Percentiles rank a stretch among this genome's conserved stretches.
These are phyloP conservation scores for Lophotis ruficrista DNA, from an alignment of 2,113 vertebrate genomes.

Conservation along the genomic window DNA sequence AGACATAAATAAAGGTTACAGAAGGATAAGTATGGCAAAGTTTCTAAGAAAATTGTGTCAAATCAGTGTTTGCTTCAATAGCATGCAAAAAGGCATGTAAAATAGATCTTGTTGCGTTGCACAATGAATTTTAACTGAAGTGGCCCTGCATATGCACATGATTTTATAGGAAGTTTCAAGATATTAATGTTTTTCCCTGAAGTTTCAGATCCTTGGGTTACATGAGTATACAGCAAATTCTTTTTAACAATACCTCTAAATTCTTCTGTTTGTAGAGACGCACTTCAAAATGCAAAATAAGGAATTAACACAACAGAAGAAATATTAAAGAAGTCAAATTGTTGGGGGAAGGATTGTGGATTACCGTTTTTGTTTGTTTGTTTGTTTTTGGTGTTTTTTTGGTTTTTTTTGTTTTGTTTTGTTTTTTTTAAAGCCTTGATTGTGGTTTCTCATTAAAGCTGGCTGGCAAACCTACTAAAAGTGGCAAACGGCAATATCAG, in stretches of 20 bases:
- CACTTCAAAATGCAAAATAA: not conserved
- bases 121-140: not conserved
- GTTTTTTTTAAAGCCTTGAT: not conserved
- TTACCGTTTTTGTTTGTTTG: no score
- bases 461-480: not conserved
- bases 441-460: not conserved
- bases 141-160: not conserved
- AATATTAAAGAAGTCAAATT: not conserved
- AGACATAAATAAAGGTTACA: not conserved
- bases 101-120: not conserved
- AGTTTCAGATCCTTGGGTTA: not conserved
- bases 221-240: not conserved
- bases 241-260: not conserved
- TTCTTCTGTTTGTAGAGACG: not conserved
- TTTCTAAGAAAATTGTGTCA: not conserved
- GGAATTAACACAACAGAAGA: not conserved
- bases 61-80: not conserved
- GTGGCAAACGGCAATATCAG: not conserved
- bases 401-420: no score
- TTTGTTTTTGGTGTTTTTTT: no score
- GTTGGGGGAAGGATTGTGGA: fast-evolving
- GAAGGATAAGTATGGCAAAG: not conserved
- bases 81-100: not conserved
- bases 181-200: not conserved
- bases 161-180: not conserved